Base-by-base conservation (phyloP, 64 coral and sea anemone species). In the Platygyra sinensis region DNA sequence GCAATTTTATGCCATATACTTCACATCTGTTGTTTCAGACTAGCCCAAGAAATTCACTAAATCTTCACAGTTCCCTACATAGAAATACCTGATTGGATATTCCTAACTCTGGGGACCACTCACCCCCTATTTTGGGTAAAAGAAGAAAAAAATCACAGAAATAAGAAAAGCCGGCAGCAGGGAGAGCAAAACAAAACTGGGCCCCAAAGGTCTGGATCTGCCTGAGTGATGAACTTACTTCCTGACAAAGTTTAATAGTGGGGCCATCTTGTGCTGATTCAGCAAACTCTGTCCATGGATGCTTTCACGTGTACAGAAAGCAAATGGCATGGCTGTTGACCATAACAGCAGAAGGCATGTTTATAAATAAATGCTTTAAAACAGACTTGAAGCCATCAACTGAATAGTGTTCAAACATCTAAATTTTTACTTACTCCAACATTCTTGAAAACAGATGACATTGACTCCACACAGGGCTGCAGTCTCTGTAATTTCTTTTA, bases 251-350 rank as follows among this genome's bases (percentile, higher is more conserved):
- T 73, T 93, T 98, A 52, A 80, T 74, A 17, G 96, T 98, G 62
- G 90, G 93, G 2, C 96, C 96, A 87, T 95, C 93, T 74, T 90
- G 80, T 76, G 93, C 96, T 81, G 96, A 98, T 71, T 98, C 80
- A 33, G 96, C 93, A 93, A 98, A 98, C 77, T 98, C 96, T 30
- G 93, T 95, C 96, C 96, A 98, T 17, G 96, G 96, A 38, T 93
- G 93, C 39, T 98, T 65, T 98, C 96, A 72, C 96, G 87, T 20
- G 96, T 98, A 42, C 96, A 98, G 77, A 98, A 98, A 36, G 93
- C 93, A 93, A 98, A 98, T 73, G 96, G 96, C 96, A 98, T 98
- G 27, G 82, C 96, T 98, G 80, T 57, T 52, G 27, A 77, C 32
- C 15, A 57, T 2, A 57, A 16, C 54, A 49, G 32, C 5, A 78